These are phyloP conservation scores for Oscheius sp. DNA, from an alignment of 2,888 invertebrate genomes.

Conservation along the genomic window DNA sequence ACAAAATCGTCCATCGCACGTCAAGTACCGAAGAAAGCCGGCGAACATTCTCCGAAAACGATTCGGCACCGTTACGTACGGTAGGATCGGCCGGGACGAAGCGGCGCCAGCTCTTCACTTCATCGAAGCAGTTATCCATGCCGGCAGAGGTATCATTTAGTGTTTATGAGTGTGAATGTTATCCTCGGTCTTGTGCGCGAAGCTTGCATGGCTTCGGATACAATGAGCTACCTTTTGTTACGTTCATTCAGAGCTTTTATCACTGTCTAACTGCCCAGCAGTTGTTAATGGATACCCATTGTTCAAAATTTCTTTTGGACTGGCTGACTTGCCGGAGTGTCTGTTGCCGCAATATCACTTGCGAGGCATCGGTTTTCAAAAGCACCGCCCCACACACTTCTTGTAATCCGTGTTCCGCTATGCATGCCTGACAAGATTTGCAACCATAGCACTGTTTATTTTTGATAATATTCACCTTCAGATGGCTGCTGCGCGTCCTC, in stretches of 20 bases:
- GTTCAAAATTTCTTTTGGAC: constrained; percentile 4
- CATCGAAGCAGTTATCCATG: constrained; percentile 56
- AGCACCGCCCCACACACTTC: constrained; percentile 15
- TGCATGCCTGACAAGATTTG: constrained; percentile 23
- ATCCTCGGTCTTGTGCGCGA: not conserved
- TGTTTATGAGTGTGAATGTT: constrained; percentile 2
- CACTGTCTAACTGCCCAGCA: not conserved
- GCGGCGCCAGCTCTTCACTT: constrained; percentile 55
- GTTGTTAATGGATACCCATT: constrained; percentile 8
- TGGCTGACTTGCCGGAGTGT: not conserved
- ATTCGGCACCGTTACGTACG: constrained; percentile 38
- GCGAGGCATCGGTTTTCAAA: constrained; percentile 29
- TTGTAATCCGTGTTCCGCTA: constrained; percentile 26
- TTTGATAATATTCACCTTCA: not conserved
- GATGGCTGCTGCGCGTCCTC: constrained; percentile 33
- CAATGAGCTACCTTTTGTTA: no score
- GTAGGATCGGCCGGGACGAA: constrained; percentile 56
- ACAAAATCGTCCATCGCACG: constrained; percentile 27
- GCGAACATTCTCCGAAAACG: constrained; percentile 16
- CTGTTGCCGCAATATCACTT: constrained; percentile 21
- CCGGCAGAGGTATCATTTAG: constrained; percentile 50
- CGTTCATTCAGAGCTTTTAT: no score
- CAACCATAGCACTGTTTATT: not conserved
- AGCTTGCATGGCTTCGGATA: constrained; percentile 4
- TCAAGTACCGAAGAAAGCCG: constrained; percentile 28